Evolutionary conservation across 2,888 invertebrate genomes (phyloP).

Genomic region (Priocnemis perturbator): DNA sequence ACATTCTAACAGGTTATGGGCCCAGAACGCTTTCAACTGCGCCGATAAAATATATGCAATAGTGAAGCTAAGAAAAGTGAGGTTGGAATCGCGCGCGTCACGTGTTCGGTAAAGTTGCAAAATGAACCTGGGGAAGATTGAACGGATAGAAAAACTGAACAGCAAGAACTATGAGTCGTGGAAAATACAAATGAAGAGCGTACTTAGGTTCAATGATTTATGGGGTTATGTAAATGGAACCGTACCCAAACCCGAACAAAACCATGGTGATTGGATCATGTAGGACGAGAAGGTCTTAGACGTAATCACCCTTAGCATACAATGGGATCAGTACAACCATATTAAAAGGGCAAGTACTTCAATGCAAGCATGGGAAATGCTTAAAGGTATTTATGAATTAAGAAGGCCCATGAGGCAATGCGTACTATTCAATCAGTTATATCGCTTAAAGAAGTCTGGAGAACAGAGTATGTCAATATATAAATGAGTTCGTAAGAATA

Average conservation of each 20-base stretch:
- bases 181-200: constrained; percentile 6
- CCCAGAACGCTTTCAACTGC: too few species aligned
- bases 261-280: not conserved
- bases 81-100: too few species aligned
- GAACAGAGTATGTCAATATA: constrained; percentile 11
- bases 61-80: too few species aligned
- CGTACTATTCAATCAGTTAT: constrained; percentile 13
- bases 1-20: too few species aligned
- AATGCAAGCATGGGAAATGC: constrained; percentile 6
- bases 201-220: not conserved
- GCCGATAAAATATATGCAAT: too few species aligned
- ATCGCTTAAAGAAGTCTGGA: not conserved
- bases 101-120: too few species aligned
- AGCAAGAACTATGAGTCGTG: not conserved
- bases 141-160: not conserved
- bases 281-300: not conserved
- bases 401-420: constrained; percentile 12
- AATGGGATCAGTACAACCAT: constrained; percentile 1
- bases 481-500: constrained; percentile 4
- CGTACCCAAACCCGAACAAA: not conserved
- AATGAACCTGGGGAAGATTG: not conserved
- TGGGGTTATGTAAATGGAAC: not conserved
- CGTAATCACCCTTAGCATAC: not conserved
- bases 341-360: constrained; percentile 9
- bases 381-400: constrained; percentile 6